Percentiles rank a stretch among this genome's conserved stretches.
These are phyloP conservation scores for Kuschelorhynchus macadamiae DNA, from an alignment of 2,888 invertebrate species.

Conservation along the genomic window DNA sequence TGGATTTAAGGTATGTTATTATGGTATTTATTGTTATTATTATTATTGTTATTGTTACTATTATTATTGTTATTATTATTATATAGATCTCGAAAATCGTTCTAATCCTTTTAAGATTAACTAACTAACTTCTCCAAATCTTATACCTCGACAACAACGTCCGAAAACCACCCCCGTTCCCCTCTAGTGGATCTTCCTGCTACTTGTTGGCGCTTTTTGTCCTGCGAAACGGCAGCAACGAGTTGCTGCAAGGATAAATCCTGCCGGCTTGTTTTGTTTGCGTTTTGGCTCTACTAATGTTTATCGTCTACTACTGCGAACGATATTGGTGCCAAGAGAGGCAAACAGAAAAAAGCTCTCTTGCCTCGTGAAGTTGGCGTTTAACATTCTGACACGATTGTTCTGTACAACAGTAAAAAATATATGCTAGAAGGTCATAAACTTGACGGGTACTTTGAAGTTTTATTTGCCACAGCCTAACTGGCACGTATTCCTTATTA, in stretches of 20 bases:
- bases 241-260: conserved; percentile 46
- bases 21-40: no score
- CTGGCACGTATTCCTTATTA: no score
- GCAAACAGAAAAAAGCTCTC: conserved; percentile 9
- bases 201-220: conserved; percentile 49
- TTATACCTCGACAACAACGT: conserved; percentile 5
- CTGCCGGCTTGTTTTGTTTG: conserved; percentile 40
- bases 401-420: no score
- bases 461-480: no score
- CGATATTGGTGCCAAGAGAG: conserved; percentile 37
- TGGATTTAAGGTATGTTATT: no score
- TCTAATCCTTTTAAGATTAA: no score
- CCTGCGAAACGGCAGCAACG: conserved; percentile 38
- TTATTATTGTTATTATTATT: no score
- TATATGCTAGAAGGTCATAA: no score
- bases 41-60: no score
- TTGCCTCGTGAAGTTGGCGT: background rate
- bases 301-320: conserved; percentile 34
- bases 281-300: conserved; percentile 41
- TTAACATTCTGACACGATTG: no score
- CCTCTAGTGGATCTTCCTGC: conserved; percentile 28
- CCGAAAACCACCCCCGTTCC: conserved; percentile 4
- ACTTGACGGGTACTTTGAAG: no score
- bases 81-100: no score
- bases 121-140: conserved; percentile 13